Percentiles rank a stretch among this genome's conserved stretches.
Evolutionary conservation across 2,113 vertebrate species (phyloP).

Genomic region (Oryzias curvinotus): DNA sequence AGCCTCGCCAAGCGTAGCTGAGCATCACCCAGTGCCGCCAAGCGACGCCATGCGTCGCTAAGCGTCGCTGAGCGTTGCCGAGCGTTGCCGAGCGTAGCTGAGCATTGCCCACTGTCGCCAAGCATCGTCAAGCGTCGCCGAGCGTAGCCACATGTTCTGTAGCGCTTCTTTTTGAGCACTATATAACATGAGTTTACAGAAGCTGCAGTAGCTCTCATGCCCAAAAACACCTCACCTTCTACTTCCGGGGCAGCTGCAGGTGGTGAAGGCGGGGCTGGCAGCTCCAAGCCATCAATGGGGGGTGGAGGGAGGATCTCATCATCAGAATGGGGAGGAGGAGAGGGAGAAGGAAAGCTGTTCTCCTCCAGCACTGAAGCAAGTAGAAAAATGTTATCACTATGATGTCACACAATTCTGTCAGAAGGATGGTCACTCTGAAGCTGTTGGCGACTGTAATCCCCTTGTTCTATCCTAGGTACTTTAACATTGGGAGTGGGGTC

Average conservation of each 20-base stretch:
- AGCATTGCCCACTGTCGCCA: no score
- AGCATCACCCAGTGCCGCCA: no score
- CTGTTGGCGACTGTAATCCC: no score
- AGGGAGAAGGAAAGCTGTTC: slow-evolving; percentile 46
- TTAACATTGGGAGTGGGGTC: no score
- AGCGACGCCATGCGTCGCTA: no score
- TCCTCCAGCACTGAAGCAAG: slow-evolving; percentile 69
- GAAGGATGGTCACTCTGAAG: background rate
- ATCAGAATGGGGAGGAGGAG: slow-evolving; percentile 40
- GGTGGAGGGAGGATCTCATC: slow-evolving; percentile 30
- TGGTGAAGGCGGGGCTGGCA: slow-evolving; percentile 60
- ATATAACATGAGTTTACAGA: background rate
- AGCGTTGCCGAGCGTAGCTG: no score
- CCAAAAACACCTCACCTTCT: slow-evolving; percentile 34
- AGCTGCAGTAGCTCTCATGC: background rate
- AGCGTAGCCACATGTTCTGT: no score
- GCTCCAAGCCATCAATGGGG: slow-evolving; percentile 32
- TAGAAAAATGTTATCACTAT: slow-evolving; percentile 10
- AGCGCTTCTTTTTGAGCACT: no score
- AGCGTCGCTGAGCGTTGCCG: accelerated
- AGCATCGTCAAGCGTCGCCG: no score
- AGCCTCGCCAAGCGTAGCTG: no score
- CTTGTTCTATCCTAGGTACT: no score
- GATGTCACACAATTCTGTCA: slow-evolving; percentile 12
- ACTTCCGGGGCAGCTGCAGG: slow-evolving; percentile 44